Base-by-base conservation (phyloP, 1,140 invertebrate genomes). In the Caligus rogercresseyi region DNA sequence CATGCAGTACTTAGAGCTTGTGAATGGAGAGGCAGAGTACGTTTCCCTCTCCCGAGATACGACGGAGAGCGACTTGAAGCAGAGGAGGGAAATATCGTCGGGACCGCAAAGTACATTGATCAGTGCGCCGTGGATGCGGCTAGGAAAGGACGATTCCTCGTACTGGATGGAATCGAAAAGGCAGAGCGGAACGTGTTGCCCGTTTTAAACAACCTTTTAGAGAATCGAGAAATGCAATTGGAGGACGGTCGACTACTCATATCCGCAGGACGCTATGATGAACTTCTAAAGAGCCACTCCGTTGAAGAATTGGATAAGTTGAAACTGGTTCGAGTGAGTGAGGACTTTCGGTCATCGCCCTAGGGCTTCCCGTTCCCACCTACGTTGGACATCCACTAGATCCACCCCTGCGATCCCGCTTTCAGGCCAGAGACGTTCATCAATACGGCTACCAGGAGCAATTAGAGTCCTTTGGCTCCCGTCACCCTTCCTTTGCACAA, bases 91-190 rank as follows among this genome's bases (percentile, higher is more conserved):
- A 75, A 95, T 98, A 65, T 76, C 81, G 65, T 77, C 77, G 87
- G 87, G 24, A 89, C 85, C 26, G 89, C 90, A 0, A 82, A 82
- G 70, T 97, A 95, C 77, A 83, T 92, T 71, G 91, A 98, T 75
- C 90, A 97, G 77, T 86, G 87, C 74, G 91, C 92, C 23, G 91
- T 96, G 0, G 77, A 84, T 69, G 92, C 92, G 16, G 93, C 92
- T 0, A 77, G 82, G 13, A 77, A 91, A 73, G 92, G 92, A 0
- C 78, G 92, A 63, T 79, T 97, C 23, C 77, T 98, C 13, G 77
- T 97, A n/a, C 75, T 98, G 20, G 93, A 98, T 74, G 94, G 93
- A 3, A 89, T 98, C 61, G 93, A 98, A 76, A 96, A 97, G 72
- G 91, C 91, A 0, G 94, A 98, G 72, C 75, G 94, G 61, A 98